Evolutionary conservation across 1,140 invertebrate species (phyloP).

Genomic region (Dinoponera quadriceps): DNA sequence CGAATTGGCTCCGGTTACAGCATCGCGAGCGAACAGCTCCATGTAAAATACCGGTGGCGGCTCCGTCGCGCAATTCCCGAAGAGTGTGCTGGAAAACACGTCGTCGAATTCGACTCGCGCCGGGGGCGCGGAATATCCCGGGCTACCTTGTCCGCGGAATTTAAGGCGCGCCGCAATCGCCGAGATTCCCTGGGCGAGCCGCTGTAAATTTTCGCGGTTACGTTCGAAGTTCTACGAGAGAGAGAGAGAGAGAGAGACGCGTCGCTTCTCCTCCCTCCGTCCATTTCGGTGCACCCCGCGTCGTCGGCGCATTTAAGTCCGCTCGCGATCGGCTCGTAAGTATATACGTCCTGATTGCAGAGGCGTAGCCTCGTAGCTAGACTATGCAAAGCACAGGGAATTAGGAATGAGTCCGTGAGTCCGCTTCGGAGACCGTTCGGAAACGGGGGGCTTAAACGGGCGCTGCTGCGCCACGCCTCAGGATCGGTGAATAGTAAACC

Average conservation of each 20-base stretch:
- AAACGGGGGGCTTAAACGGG: neutral
- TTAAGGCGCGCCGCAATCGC: slow-evolving; percentile 69
- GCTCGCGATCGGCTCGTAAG: slow-evolving; percentile 54
- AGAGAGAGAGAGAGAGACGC: slow-evolving; percentile 41
- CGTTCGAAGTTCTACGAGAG: slow-evolving; percentile 56
- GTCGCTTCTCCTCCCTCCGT: neutral
- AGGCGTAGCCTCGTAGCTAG: neutral
- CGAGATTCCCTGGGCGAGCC: slow-evolving; percentile 63
- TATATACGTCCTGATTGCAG: slow-evolving; percentile 17
- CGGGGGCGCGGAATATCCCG: slow-evolving; percentile 1
- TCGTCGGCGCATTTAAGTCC: slow-evolving; percentile 33
- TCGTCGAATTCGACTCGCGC: slow-evolving; percentile 42
- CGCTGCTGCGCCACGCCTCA: neutral
- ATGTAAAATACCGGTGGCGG: slow-evolving; percentile 77
- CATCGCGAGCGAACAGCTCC: slow-evolving; percentile 78
- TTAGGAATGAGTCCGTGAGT: neutral
- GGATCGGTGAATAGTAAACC: neutral
- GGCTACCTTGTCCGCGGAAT: slow-evolving; percentile 54
- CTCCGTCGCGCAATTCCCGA: slow-evolving; percentile 77
- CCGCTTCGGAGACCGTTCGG: neutral
- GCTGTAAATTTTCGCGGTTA: slow-evolving; percentile 57
- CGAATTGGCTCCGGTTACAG: slow-evolving; percentile 78
- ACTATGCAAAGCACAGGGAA: neutral
- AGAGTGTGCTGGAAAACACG: slow-evolving; percentile 78
- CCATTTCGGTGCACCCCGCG: neutral